Percentiles rank a stretch among this genome's conserved stretches.
Conservation (phyloP, 2,888 invertebrate genomes). For the Hofmannophila pseudospretella region DNA sequence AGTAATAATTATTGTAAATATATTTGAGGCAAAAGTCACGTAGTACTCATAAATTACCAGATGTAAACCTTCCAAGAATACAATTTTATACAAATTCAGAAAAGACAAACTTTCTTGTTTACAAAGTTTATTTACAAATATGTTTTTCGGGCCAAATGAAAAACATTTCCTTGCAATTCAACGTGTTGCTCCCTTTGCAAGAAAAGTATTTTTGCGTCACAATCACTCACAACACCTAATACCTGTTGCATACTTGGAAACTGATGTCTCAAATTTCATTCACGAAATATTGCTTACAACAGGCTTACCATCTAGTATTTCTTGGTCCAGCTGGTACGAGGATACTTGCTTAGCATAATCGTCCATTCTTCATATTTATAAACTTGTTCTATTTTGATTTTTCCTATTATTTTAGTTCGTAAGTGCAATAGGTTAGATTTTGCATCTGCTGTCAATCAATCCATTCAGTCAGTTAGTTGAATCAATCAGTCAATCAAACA, state of each 20-base stretch:
- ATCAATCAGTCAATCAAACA: constrained; percentile 7
- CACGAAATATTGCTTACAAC: constrained; percentile 19
- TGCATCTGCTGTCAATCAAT: too few relatives aligned
- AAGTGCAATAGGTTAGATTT: constrained; percentile 38
- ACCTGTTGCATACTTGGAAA: constrained; percentile 39
- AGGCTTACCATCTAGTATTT: constrained; percentile 65
- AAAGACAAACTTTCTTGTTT: too few relatives aligned
- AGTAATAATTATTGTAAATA: too few relatives aligned
- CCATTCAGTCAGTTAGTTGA: too few relatives aligned
- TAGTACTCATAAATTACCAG: too few relatives aligned
- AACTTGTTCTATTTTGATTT: constrained; percentile 38
- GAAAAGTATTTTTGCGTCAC: constrained; percentile 40
- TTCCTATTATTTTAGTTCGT: constrained; percentile 35
- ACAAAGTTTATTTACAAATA: too few relatives aligned
- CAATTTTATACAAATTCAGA: too few relatives aligned
- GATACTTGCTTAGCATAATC: constrained; percentile 66
- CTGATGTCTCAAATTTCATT: constrained; percentile 33
- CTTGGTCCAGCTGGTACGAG: constrained; percentile 69
- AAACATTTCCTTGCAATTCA: too few relatives aligned
- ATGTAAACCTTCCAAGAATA: too few relatives aligned
- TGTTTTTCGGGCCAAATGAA: too few relatives aligned
- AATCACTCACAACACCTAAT: constrained; percentile 33
- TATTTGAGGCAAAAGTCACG: too few relatives aligned
- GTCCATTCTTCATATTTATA: constrained; percentile 75
- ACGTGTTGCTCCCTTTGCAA: background rate